Evolutionary conservation across 2,888 invertebrate genomes (phyloP).

Genomic region (Nezara viridula): DNA sequence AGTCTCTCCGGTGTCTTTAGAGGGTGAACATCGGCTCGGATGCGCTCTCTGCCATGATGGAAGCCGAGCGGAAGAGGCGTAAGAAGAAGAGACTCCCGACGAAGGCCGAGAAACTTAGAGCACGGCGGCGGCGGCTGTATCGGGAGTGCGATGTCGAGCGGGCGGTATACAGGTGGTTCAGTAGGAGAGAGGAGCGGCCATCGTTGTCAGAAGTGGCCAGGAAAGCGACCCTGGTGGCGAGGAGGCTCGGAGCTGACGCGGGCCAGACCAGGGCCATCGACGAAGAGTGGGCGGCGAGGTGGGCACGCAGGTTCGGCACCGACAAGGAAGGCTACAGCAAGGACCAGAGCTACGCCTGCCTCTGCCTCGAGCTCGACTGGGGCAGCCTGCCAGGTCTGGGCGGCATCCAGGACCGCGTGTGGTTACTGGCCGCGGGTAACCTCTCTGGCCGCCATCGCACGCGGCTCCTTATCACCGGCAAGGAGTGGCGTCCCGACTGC

Average conservation of each 20-base stretch:
- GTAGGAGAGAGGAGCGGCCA: conserved; percentile 61
- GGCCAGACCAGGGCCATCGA: conserved; percentile 61
- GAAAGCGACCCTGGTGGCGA: conserved; percentile 64
- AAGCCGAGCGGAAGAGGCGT: conserved; percentile 59
- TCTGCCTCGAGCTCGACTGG: conserved; percentile 70
- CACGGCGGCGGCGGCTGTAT: conserved; percentile 62
- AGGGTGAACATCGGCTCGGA: conserved; percentile 66
- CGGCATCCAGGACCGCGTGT: conserved; percentile 66
- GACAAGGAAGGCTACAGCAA: conserved; percentile 67
- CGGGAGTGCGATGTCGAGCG: conserved; percentile 67
- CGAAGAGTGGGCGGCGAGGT: conserved; percentile 64
- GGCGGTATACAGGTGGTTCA: conserved; percentile 67
- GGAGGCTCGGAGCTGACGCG: conserved; percentile 62
- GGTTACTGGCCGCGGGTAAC: conserved; percentile 71
- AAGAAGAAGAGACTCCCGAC: conserved; percentile 63
- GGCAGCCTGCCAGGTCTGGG: conserved; percentile 69
- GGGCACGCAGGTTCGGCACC: conserved; percentile 64
- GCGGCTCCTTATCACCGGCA: conserved; percentile 70
- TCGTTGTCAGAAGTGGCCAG: conserved; percentile 61
- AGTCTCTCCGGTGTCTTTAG: conserved; percentile 65
- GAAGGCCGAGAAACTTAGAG: conserved; percentile 59
- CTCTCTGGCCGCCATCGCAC: conserved; percentile 71
- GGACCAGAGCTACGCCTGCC: conserved; percentile 69
- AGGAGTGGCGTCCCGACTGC: conserved; percentile 70
- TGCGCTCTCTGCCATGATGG: conserved; percentile 63